A percentile compares a stretch with the other conserved stretches of the same genome.
phyloP scores from a whole-genome alignment of 2,888 invertebrate genomes.

The Serrognathus titanus region DNA sequence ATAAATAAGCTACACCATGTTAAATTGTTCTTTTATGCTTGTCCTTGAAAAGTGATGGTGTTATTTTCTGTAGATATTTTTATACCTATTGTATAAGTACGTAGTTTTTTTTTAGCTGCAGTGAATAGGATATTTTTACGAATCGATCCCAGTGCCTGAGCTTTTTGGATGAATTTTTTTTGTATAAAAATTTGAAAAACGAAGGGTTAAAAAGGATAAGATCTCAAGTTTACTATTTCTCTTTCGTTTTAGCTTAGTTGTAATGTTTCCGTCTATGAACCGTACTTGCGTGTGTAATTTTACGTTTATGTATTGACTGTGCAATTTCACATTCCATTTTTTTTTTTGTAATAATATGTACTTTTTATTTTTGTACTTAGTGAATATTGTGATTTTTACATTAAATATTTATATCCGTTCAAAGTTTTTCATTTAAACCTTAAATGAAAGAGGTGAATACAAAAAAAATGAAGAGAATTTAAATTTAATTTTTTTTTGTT shows the following conservation, averaged over 20 bases:
- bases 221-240: slow-evolving; percentile 6
- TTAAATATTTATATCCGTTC: slow-evolving; percentile 24
- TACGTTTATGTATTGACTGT: slow-evolving; percentile 14
- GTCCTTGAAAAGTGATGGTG: background rate
- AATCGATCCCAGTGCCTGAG: slow-evolving; percentile 21
- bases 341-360: slow-evolving; percentile 17
- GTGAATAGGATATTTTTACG: slow-evolving; percentile 10
- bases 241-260: background rate
- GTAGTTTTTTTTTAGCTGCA: slow-evolving; percentile 14
- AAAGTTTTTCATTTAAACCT: slow-evolving; percentile 6
- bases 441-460: too few species aligned
- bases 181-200: slow-evolving; percentile 4
- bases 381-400: slow-evolving; percentile 18
- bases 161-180: slow-evolving; percentile 18
- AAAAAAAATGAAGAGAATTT: too few species aligned
- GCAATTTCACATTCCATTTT: slow-evolving; percentile 25
- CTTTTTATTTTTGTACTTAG: slow-evolving; percentile 17
- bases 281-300: background rate
- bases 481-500: too few species aligned
- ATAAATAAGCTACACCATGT: too few species aligned
- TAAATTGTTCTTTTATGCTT: background rate
- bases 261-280: background rate
- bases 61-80: slow-evolving; percentile 2
- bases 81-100: slow-evolving; percentile 1
- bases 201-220: slow-evolving; percentile 1